Evolutionary conservation across 2,797 vertebrate genomes (phyloP).

Genomic region (Microhierax caerulescens): DNA sequence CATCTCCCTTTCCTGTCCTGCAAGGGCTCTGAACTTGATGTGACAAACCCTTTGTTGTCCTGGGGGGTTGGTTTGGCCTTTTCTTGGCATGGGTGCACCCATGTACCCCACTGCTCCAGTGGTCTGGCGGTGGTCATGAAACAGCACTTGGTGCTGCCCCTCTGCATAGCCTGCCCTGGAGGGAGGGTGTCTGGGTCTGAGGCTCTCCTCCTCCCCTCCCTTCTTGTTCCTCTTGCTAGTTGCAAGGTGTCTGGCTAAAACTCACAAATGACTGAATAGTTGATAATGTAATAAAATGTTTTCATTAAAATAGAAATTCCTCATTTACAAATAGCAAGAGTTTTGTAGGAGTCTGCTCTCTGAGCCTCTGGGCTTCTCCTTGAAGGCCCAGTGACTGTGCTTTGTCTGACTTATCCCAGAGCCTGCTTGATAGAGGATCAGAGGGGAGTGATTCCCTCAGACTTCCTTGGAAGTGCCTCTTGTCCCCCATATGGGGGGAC

Average conservation of each 20-base stretch:
- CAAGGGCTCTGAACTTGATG: background rate
- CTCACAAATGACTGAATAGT: background rate
- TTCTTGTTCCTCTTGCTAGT: background rate
- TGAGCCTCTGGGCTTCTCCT: background rate
- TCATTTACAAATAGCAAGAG: background rate
- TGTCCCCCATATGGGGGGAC: background rate
- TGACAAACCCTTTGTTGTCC: background rate
- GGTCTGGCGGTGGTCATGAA: too few relatives aligned
- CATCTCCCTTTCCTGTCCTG: background rate
- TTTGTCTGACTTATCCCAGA: background rate
- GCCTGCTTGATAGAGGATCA: background rate
- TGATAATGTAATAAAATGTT: background rate
- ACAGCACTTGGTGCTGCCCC: background rate
- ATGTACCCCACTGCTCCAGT: fast-evolving
- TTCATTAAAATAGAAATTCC: background rate
- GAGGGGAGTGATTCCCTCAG: background rate
- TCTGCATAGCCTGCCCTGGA: background rate
- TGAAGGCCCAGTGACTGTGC: background rate
- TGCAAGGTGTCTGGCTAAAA: background rate
- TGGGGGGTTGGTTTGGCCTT: fast-evolving
- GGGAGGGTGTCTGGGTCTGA: background rate
- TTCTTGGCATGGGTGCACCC: background rate
- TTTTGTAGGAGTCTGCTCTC: background rate
- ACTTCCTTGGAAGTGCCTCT: background rate
- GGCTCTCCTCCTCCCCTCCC: background rate